A percentile compares a stretch with the other conserved stretches of the same genome.
Evolutionary conservation across 2,113 vertebrate genomes (phyloP).

Genomic region (Clinocottus analis): DNA sequence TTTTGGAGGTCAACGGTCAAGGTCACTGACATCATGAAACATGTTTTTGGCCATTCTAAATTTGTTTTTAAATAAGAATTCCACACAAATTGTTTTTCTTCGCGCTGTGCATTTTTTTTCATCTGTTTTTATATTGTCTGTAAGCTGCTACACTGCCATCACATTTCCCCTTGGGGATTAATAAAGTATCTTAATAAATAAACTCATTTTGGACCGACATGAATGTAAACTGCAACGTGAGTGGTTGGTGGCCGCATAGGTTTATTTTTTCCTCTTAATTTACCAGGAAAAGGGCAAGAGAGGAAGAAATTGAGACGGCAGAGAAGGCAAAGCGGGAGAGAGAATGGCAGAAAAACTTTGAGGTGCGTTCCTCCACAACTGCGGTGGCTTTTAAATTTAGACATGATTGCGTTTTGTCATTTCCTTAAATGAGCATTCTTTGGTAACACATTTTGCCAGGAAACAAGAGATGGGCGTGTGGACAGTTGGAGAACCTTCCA

Average conservation of each 20-base stretch:
- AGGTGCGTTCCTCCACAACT: constrained; percentile 80
- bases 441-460: constrained; percentile 73
- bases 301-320: constrained; percentile 96
- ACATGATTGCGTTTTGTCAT: background rate
- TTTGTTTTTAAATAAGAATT: background rate
- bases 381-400: background rate
- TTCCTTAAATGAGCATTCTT: background rate
- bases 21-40: background rate
- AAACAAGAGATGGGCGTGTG: constrained; percentile 96
- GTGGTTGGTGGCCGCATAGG: background rate
- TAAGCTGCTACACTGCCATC: too few species aligned
- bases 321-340: constrained; percentile 95
- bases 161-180: too few species aligned
- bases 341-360: constrained; percentile 99
- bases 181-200: background rate
- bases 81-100: background rate
- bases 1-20: too few species aligned
- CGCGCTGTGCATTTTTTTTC: too few species aligned
- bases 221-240: background rate
- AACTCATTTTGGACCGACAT: background rate
- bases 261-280: background rate
- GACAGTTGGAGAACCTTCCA: constrained; percentile 99
- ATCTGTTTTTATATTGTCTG: too few species aligned
- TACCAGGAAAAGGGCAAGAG: constrained; percentile 93
- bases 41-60: background rate